Conservation (phyloP, 1,140 invertebrate genomes). For the Ceratina australensis region DNA sequence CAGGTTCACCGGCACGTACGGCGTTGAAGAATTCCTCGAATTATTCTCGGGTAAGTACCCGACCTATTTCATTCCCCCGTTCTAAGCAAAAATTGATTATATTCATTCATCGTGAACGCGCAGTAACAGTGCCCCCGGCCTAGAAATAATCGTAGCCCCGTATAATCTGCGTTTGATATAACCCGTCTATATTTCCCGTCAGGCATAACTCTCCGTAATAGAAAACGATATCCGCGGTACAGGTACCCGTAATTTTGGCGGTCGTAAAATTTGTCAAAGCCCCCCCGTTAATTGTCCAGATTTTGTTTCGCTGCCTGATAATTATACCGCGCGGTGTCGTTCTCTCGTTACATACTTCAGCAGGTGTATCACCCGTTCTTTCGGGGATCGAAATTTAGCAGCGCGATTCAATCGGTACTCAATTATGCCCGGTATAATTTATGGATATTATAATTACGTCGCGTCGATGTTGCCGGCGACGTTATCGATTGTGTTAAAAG, state of each 20-base stretch:
- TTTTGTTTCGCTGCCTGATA: not conserved
- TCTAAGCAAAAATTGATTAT: not conserved
- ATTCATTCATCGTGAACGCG: not conserved
- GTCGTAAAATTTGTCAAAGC: slow-evolving; percentile 2
- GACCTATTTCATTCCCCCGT: not conserved
- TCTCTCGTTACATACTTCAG: not conserved
- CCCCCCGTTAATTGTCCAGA: not conserved
- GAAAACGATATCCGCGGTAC: no score
- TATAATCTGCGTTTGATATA: no score
- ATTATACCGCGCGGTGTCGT: not conserved
- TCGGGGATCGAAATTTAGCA: not conserved
- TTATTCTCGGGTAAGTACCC: slow-evolving; percentile 90
- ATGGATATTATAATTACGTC: slow-evolving; percentile 27
- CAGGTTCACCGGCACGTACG: slow-evolving; percentile 94
- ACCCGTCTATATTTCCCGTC: no score
- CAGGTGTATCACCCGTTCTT: not conserved
- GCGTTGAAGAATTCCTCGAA: slow-evolving; percentile 96
- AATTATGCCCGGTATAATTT: not conserved
- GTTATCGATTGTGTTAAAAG: slow-evolving; percentile 22
- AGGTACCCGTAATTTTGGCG: not conserved
- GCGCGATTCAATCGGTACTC: not conserved
- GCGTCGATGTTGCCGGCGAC: not conserved
- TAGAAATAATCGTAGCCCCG: no score
- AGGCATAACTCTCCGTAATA: no score
- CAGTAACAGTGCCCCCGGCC: no score